Conservation (phyloP, 2,113 vertebrate genomes). For the Oreochromis tanganicae region DNA sequence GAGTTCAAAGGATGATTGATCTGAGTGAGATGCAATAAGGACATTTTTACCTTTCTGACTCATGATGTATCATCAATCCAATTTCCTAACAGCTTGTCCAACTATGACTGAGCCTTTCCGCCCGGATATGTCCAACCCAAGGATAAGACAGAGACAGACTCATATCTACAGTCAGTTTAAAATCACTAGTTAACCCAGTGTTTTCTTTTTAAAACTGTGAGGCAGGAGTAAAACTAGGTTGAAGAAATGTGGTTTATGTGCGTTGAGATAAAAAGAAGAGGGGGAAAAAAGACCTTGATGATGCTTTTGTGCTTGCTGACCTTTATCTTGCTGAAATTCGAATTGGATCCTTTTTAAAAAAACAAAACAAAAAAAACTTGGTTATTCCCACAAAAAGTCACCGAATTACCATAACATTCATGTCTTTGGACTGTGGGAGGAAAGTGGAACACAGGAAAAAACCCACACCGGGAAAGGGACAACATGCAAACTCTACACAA, state of each 20-base stretch:
- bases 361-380: background rate
- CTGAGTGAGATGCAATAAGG: background rate
- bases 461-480: background rate
- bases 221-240: background rate
- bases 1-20: background rate
- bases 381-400: background rate
- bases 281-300: background rate
- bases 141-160: background rate
- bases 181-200: background rate
- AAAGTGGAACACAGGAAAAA: background rate
- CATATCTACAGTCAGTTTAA: background rate
- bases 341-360: background rate
- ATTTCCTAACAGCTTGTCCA: background rate
- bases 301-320: background rate
- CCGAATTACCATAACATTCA: background rate
- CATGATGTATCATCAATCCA: background rate
- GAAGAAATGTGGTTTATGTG: background rate
- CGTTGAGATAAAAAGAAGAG: background rate
- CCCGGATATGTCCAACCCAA: accelerated
- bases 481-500: background rate
- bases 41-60: background rate
- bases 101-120: background rate
- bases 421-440: background rate
- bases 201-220: accelerated
- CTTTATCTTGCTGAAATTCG: background rate